Percentiles rank a stretch among this genome's conserved stretches.
Conservation (phyloP, 1,140 invertebrate genomes). For the Ceratoteleas bidentatus region DNA sequence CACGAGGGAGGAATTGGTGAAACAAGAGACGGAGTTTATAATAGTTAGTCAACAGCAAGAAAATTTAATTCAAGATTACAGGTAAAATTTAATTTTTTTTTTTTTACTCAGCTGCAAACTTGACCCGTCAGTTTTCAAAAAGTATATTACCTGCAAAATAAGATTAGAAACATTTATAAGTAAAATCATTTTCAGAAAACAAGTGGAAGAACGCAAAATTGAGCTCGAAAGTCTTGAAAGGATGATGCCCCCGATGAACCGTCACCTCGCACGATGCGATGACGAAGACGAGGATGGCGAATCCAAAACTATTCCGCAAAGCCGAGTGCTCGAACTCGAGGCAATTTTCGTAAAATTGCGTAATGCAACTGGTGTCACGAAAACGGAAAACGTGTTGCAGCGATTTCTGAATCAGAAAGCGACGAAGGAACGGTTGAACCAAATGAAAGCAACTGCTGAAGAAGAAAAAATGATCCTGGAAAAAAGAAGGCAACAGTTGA, state of each 20-base stretch:
- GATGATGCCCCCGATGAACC: constrained; percentile 84
- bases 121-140: neutral
- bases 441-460: constrained; percentile 86
- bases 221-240: constrained; percentile 88
- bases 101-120: constrained; percentile 1
- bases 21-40: constrained; percentile 85
- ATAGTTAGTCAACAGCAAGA: constrained; percentile 85
- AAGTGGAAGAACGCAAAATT: constrained; percentile 85
- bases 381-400: constrained; percentile 87
- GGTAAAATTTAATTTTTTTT: constrained; percentile 64
- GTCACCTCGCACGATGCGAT: constrained; percentile 47
- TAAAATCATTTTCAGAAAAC: constrained; percentile 75
- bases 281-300: constrained; percentile 63
- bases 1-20: constrained; percentile 84
- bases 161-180: too few species aligned
- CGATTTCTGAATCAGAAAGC: constrained; percentile 87
- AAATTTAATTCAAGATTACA: constrained; percentile 82
- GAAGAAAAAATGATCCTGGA: constrained; percentile 87
- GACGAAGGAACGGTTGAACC: constrained; percentile 85
- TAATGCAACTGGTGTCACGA: constrained; percentile 88
- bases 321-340: constrained; percentile 83
- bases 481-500: constrained; percentile 85
- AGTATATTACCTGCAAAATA: constrained; percentile 1
- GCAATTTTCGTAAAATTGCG: constrained; percentile 87
- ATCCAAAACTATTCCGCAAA: constrained; percentile 70